phyloP scores from a whole-genome alignment of 1,140 invertebrate genomes.

The Meloidogyne chitwoodi region DNA sequence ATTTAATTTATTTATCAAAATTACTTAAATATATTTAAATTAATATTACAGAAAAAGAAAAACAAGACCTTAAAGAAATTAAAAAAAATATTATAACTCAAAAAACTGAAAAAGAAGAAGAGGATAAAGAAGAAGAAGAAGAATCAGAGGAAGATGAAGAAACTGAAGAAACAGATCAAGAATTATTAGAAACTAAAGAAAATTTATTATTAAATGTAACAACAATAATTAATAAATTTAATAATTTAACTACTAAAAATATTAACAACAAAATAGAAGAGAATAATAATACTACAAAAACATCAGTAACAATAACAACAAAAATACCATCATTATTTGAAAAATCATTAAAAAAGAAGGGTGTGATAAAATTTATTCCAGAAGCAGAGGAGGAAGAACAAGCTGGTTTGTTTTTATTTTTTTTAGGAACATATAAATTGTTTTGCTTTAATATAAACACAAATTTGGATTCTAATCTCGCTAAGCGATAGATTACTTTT shows the following conservation, averaged over 20 bases:
- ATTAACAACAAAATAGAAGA: neutral
- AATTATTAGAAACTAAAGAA: conserved; percentile 1
- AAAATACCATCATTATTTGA: conserved; percentile 8
- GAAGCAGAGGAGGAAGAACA: conserved; percentile 33
- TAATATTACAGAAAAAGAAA: neutral
- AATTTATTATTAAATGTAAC: neutral
- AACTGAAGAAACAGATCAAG: conserved; percentile 13
- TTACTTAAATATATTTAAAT: too few relatives aligned
- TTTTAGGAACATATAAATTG: neutral
- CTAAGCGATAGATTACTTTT: too few relatives aligned
- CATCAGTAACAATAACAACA: neutral
- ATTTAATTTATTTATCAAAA: too few relatives aligned
- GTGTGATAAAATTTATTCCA: conserved; percentile 4
- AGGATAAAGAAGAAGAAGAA: conserved; percentile 13
- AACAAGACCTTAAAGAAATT: neutral
- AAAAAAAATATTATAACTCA: neutral
- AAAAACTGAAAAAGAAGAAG: conserved; percentile 17
- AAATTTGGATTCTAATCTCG: too few relatives aligned
- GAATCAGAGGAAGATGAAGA: conserved; percentile 12
- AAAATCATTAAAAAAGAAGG: conserved; percentile 4
- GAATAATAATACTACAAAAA: neutral
- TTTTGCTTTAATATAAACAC: too few relatives aligned
- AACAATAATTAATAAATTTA: neutral
- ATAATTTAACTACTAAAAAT: neutral
- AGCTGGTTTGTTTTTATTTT: neutral